phyloP scores from a whole-genome alignment of 2,888 invertebrate species.

The Gortyna flavago region DNA sequence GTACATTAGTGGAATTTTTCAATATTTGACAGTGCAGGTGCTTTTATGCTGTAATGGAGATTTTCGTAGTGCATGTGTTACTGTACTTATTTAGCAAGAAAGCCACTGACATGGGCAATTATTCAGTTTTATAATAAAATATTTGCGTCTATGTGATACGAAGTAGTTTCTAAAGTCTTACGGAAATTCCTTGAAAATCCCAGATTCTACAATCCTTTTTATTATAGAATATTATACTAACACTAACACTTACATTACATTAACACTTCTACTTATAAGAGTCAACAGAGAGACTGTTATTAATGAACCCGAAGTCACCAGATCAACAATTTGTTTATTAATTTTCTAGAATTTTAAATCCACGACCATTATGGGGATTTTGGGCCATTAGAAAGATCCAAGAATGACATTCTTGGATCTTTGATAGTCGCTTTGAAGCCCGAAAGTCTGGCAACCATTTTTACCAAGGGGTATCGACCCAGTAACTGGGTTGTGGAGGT shows the following conservation, averaged over 20 bases:
- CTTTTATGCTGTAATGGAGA: background rate
- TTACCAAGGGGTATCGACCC: too few relatives aligned
- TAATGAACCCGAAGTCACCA: slow-evolving; percentile 11
- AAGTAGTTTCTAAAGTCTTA: background rate
- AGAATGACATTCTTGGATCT: too few relatives aligned
- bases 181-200: background rate
- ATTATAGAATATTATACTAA: background rate
- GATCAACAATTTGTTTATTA: slow-evolving; percentile 12
- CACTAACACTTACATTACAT: too few relatives aligned
- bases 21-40: background rate
- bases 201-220: background rate
- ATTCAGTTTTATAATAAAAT: background rate
- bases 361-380: background rate
- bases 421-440: too few relatives aligned
- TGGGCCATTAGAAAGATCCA: too few relatives aligned
- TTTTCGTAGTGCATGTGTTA: background rate
- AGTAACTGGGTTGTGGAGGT: too few relatives aligned
- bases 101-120: background rate
- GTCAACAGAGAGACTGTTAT: background rate
- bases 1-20: background rate
- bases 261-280: background rate
- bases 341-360: background rate
- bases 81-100: background rate
- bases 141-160: background rate
- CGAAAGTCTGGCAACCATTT: too few relatives aligned